Conservation (phyloP, 2,113 vertebrate species). For the Laterallus jamaicensis region DNA sequence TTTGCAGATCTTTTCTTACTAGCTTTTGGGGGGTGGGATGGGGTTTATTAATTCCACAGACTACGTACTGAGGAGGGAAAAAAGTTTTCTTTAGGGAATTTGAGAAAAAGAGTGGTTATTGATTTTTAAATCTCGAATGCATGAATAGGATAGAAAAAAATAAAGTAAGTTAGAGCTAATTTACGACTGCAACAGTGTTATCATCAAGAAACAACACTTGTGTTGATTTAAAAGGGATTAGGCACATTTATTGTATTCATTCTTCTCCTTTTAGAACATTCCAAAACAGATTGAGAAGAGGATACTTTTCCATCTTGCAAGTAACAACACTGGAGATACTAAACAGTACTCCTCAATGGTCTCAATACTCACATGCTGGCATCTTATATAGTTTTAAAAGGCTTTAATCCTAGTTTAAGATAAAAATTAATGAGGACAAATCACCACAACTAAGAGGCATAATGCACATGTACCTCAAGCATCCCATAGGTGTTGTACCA, state of each 20-base stretch:
- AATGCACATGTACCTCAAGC: neutral
- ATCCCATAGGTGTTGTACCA: neutral
- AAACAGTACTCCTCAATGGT: neutral
- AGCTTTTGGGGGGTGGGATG: neutral
- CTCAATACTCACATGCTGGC: neutral
- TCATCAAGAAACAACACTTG: neutral
- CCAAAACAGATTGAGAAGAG: neutral
- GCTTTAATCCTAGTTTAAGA: neutral
- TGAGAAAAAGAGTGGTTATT: neutral
- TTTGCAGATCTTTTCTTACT: neutral
- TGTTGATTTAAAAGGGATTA: constrained; percentile 10
- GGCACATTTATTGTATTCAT: neutral
- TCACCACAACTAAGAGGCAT: neutral
- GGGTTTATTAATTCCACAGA: neutral
- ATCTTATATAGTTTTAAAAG: neutral
- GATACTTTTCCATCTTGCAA: neutral
- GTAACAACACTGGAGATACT: neutral
- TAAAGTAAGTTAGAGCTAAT: neutral
- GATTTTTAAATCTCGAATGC: neutral
- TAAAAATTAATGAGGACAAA: neutral
- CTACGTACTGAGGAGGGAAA: neutral
- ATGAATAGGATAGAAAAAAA: neutral
- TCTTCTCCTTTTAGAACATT: neutral
- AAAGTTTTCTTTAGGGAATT: neutral
- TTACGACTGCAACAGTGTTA: neutral